phyloP scores from a whole-genome alignment of 2,113 vertebrate genomes.

The Phoenicopterus ruber region DNA sequence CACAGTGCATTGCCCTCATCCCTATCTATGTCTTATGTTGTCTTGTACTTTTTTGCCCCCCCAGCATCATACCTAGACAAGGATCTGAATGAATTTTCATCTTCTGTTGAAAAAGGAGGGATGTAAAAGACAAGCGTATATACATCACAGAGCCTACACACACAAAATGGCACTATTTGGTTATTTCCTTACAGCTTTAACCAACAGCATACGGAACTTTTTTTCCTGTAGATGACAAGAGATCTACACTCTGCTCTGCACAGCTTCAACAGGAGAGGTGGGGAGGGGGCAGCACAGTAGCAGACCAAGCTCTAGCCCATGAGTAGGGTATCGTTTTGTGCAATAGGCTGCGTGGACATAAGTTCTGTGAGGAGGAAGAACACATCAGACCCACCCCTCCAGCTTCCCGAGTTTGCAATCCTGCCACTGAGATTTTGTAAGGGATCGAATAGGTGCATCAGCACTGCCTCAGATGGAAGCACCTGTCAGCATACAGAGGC shows the following conservation, averaged over 20 bases:
- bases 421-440: neutral
- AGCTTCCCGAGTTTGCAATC: neutral
- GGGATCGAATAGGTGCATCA: accelerated
- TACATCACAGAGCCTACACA: neutral
- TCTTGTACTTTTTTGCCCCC: neutral
- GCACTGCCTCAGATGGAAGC: neutral
- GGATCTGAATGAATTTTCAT: neutral
- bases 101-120: neutral
- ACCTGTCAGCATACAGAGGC: neutral
- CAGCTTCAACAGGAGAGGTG: accelerated
- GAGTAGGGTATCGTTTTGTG: neutral
- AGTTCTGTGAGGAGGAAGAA: neutral
- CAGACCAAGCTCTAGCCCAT: neutral
- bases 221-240: neutral
- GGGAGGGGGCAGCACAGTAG: too few relatives aligned
- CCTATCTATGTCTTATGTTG: neutral
- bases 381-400: neutral
- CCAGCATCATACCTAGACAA: neutral
- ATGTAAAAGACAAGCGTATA: neutral
- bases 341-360: neutral
- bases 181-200: neutral
- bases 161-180: neutral
- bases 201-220: neutral
- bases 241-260: neutral
- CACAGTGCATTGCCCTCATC: neutral